Evolutionary conservation across 1,140 invertebrate genomes (phyloP).

Genomic region (Pollicipes pollicipes): DNA sequence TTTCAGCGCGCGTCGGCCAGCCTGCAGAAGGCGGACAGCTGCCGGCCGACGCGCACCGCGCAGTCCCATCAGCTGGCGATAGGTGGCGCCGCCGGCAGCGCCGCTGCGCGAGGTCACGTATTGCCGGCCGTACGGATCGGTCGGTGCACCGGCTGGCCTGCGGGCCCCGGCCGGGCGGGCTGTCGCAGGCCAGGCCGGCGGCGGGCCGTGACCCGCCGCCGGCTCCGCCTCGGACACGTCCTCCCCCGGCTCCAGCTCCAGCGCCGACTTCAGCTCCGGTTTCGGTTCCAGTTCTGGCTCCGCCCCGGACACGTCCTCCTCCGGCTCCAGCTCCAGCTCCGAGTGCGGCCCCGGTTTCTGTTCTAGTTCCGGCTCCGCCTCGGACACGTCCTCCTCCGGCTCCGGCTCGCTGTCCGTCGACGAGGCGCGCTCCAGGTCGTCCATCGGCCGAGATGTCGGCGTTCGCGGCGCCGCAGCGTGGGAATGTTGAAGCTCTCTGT

Average conservation of each 20-base stretch:
- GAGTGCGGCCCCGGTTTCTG: no score
- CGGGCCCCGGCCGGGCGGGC: no score
- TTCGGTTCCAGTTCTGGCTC: background rate
- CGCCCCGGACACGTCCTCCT: background rate
- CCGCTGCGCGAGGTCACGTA: background rate
- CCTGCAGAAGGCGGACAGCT: background rate
- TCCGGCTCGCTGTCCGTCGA: no score
- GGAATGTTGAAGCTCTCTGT: no score
- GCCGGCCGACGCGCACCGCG: no score
- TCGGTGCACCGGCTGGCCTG: no score
- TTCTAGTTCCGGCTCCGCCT: background rate
- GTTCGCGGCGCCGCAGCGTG: no score
- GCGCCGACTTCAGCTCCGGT: background rate
- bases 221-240: background rate
- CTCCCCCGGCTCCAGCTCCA: background rate
- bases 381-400: background rate
- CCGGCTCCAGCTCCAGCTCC: no score
- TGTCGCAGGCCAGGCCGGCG: background rate
- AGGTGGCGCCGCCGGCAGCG: background rate
- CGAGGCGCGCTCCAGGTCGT: no score
- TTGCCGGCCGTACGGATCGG: background rate
- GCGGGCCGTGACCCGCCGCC: no score
- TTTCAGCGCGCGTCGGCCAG: background rate
- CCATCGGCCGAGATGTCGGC: no score
- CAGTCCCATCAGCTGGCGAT: background rate